Percentiles rank a stretch among this genome's conserved stretches.
Evolutionary conservation across 2,797 vertebrate genomes (phyloP).

Genomic region (Aulostomus chinensis): DNA sequence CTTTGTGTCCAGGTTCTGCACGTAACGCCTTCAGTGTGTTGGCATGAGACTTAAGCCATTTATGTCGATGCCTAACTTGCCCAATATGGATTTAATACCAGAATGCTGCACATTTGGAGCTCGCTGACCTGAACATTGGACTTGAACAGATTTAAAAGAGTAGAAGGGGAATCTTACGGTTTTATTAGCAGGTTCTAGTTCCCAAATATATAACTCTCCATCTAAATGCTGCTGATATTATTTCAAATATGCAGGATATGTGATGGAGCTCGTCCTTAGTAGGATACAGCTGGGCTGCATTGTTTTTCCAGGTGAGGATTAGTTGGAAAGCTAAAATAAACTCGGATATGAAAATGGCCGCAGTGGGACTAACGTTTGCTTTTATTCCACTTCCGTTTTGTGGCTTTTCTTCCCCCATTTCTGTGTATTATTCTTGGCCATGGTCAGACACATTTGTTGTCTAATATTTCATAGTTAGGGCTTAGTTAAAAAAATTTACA

Average conservation of each 20-base stretch:
- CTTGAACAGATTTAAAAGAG: no score
- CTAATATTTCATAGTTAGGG: background rate
- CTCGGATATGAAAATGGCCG: background rate
- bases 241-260: no score
- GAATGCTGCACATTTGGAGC: background rate
- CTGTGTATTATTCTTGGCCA: background rate
- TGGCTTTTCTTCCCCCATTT: no score
- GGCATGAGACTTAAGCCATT: background rate
- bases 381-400: background rate
- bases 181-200: no score
- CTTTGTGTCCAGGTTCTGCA: constrained; percentile 31
- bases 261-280: no score
- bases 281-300: background rate
- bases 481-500: constrained; percentile 2
- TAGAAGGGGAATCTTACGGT: no score
- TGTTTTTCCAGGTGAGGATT: background rate
- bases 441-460: background rate
- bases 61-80: background rate
- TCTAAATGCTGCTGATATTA: no score
- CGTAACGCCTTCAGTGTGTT: constrained; percentile 8
- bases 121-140: no score
- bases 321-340: background rate
- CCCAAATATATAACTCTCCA: no score
- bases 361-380: background rate
- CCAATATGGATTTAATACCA: background rate